Conservation (phyloP, 2,113 vertebrate genomes). For the Aix galericulata region DNA sequence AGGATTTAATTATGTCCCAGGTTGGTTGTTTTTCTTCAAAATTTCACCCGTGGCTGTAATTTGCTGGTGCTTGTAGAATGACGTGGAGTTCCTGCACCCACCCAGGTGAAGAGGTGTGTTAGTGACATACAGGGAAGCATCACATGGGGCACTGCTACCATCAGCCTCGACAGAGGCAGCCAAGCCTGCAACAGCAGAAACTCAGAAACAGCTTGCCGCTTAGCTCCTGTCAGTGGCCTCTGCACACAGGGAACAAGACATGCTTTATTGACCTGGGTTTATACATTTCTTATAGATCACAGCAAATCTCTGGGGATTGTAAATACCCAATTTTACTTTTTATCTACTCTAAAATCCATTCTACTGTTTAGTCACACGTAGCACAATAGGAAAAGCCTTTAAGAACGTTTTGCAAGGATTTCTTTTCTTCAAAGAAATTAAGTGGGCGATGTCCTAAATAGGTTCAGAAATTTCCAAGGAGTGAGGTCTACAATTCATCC, state of each 20-base stretch:
- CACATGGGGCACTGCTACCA: accelerated
- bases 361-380: not conserved
- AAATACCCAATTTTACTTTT: not conserved
- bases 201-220: not conserved
- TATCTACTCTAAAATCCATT: not conserved
- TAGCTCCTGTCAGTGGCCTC: not conserved
- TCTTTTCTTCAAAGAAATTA: not conserved
- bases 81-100: not conserved
- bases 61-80: not conserved
- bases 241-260: not conserved
- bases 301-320: accelerated
- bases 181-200: not conserved
- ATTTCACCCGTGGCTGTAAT: not conserved
- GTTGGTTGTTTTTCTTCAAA: not conserved
- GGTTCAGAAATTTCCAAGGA: not conserved
- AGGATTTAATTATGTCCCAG: not conserved
- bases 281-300: accelerated
- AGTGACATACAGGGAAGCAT: not conserved
- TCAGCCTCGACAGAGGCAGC: not conserved
- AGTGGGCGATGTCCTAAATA: not conserved
- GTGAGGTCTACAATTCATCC: not conserved
- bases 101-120: not conserved
- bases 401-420: not conserved
- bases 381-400: not conserved
- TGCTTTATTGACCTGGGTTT: accelerated